Evolutionary conservation across 2,888 invertebrate species (phyloP).

Genomic region (Odontomyia ornata): DNA sequence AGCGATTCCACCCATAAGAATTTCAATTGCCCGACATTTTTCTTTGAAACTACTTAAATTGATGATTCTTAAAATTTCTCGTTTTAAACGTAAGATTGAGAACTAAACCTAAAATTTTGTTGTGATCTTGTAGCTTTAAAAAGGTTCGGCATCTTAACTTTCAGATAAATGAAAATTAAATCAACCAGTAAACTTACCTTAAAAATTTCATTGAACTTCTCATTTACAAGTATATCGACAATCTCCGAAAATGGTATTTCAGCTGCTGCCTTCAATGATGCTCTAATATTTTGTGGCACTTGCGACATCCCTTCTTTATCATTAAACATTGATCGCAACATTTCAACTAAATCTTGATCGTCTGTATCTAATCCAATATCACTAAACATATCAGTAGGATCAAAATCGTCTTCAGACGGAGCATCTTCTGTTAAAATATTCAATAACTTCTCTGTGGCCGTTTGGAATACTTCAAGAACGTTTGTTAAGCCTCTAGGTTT

Average conservation of each 20-base stretch:
- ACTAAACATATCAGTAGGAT: background rate
- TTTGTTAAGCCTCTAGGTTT: background rate
- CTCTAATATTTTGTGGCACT: background rate
- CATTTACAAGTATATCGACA: background rate
- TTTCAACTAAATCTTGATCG: background rate
- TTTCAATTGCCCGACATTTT: too few relatives aligned
- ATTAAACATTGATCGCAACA: background rate
- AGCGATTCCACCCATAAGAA: too few relatives aligned
- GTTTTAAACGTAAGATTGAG: too few relatives aligned
- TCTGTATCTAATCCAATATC: background rate
- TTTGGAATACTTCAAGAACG: background rate
- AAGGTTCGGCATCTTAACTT: background rate
- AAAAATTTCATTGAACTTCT: background rate
- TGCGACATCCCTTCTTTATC: background rate
- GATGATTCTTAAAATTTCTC: too few relatives aligned
- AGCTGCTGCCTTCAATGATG: background rate
- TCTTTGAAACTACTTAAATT: too few relatives aligned
- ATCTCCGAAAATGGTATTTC: background rate
- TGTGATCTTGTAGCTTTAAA: too few relatives aligned
- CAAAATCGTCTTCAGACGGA: background rate
- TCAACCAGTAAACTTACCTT: constrained; percentile 2
- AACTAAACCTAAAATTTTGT: too few relatives aligned
- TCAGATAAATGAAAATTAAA: too few relatives aligned
- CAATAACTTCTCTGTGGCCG: background rate
- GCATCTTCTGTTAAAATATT: background rate